These are phyloP conservation scores for Drosophila seclusa DNA, from an alignment of 2,888 invertebrate genomes.

Conservation along the genomic window DNA sequence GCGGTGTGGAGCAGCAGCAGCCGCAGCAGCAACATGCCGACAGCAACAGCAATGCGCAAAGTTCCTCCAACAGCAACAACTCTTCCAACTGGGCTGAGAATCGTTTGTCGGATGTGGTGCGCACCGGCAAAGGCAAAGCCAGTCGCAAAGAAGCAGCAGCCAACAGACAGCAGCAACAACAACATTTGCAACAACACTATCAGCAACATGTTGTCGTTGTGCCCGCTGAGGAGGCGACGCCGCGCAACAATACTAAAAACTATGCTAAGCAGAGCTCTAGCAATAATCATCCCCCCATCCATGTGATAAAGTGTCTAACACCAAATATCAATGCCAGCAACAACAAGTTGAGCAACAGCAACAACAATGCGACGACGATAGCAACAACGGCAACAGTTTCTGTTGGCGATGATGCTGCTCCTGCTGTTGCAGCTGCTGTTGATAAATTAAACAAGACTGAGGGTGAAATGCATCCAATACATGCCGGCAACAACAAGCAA, in stretches of 20 bases:
- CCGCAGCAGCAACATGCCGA: slow-evolving; percentile 60
- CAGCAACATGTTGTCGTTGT: slow-evolving; percentile 71
- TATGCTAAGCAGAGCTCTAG: slow-evolving; percentile 82
- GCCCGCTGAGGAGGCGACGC: slow-evolving; percentile 67
- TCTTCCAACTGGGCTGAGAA: slow-evolving; percentile 86
- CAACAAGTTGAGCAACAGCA: slow-evolving; percentile 64
- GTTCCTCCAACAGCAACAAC: slow-evolving; percentile 63
- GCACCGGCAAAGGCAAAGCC: slow-evolving; percentile 83
- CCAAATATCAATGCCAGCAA: slow-evolving; percentile 82
- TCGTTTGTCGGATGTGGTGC: slow-evolving; percentile 92
- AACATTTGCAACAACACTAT: slow-evolving; percentile 32
- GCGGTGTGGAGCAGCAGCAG: slow-evolving; percentile 58
- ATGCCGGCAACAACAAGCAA: slow-evolving; percentile 35
- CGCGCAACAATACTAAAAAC: slow-evolving; percentile 83
- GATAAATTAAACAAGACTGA: slow-evolving; percentile 90
- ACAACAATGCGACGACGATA: slow-evolving; percentile 48
- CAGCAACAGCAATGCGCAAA: slow-evolving; percentile 60
- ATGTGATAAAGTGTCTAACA: slow-evolving; percentile 86
- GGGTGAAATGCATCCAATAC: slow-evolving; percentile 80
- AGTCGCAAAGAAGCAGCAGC: slow-evolving; percentile 78
- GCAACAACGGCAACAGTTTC: slow-evolving; percentile 44
- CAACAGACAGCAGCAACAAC: slow-evolving; percentile 68
- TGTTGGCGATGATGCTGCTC: slow-evolving; percentile 47
- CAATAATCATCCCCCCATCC: slow-evolving; percentile 77
- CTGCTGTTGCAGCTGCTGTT: slow-evolving; percentile 85